Conservation (phyloP, 2,113 vertebrate genomes). For the Anolis sagrei region DNA sequence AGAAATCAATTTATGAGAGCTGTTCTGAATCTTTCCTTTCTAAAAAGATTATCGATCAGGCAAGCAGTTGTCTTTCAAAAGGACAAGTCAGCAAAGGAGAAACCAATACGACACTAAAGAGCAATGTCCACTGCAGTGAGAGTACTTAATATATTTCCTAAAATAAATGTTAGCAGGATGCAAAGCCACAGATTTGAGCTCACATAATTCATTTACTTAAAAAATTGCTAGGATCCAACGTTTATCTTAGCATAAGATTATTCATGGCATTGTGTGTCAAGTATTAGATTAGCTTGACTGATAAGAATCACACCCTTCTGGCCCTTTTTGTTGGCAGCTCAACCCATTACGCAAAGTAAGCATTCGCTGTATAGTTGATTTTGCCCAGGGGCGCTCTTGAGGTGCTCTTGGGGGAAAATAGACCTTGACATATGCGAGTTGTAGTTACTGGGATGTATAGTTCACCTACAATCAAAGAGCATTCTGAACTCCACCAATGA, state of each 20-base stretch:
- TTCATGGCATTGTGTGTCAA: neutral
- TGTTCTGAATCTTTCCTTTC: neutral
- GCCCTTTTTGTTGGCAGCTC: too few species aligned
- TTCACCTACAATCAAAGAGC: too few species aligned
- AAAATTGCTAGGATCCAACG: neutral
- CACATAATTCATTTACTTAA: neutral
- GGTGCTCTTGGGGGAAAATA: too few species aligned
- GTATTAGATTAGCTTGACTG: neutral
- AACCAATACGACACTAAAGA: neutral
- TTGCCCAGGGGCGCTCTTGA: too few species aligned
- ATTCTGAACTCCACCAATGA: too few species aligned
- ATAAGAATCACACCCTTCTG: too few species aligned
- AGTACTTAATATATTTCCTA: neutral
- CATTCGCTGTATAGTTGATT: too few species aligned
- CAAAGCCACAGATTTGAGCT: neutral
- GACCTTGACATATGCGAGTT: too few species aligned
- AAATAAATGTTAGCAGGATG: neutral
- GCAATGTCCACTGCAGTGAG: neutral
- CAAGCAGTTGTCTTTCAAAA: constrained; percentile 7
- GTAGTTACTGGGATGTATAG: too few species aligned
- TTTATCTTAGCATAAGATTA: neutral
- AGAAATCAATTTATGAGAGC: constrained; percentile 32
- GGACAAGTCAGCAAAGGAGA: neutral
- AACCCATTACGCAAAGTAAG: too few species aligned
- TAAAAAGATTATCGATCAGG: neutral